Conservation (phyloP, 2,113 vertebrate species). For the Patagioenas fasciata region DNA sequence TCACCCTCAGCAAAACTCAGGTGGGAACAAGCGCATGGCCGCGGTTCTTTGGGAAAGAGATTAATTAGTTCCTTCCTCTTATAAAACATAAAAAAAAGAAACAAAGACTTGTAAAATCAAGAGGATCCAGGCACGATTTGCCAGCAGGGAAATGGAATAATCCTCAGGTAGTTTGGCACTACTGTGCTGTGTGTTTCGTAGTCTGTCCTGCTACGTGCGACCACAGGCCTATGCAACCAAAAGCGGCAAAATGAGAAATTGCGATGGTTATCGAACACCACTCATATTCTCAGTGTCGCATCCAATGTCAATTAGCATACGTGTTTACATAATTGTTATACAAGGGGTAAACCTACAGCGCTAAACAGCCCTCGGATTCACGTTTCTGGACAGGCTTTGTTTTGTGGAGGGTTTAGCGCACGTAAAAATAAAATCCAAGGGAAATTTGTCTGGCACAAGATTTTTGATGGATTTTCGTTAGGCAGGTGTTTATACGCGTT, state of each 20-base stretch:
- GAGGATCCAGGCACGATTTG: background rate
- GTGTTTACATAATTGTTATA: constrained; percentile 67
- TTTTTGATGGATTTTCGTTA: background rate
- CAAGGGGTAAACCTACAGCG: constrained; percentile 64
- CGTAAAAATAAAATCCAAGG: constrained; percentile 1
- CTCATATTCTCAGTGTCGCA: background rate
- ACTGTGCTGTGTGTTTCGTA: accelerated
- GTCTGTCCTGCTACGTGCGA: background rate
- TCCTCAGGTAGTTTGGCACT: background rate
- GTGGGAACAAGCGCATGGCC: background rate
- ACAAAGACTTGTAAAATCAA: constrained; percentile 8
- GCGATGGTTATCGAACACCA: constrained; percentile 41
- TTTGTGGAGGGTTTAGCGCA: constrained; percentile 48
- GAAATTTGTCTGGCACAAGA: background rate
- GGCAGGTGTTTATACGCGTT: background rate
- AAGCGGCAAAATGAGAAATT: constrained; percentile 61
- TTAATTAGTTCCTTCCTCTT: constrained; percentile 35
- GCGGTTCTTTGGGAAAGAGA: background rate
- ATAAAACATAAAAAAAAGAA: constrained; percentile 23
- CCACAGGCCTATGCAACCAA: background rate
- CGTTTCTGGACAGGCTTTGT: constrained; percentile 44
- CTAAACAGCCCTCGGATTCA: constrained; percentile 63
- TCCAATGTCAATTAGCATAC: constrained; percentile 50
- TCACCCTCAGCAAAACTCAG: constrained; percentile 22
- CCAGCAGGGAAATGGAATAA: background rate